These are phyloP conservation scores for Meteorus cinctellus DNA, from an alignment of 2,888 invertebrate species.

Conservation along the genomic window DNA sequence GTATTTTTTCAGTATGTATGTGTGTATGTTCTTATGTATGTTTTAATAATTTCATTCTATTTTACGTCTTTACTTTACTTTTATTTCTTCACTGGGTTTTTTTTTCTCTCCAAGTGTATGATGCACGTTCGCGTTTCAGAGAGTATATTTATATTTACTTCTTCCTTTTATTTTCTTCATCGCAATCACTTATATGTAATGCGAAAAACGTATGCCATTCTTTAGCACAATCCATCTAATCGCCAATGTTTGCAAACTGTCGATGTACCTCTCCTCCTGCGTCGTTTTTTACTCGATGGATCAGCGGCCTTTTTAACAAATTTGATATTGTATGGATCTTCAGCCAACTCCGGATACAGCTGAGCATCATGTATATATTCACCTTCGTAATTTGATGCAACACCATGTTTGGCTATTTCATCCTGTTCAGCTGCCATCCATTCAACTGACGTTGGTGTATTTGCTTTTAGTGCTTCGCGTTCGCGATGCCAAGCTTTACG, in stretches of 20 bases:
- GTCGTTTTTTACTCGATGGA: constrained; percentile 80
- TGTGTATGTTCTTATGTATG: constrained; percentile 50
- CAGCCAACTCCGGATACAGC: constrained; percentile 93
- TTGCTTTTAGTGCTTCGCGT: constrained; percentile 86
- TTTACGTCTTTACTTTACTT: constrained; percentile 43
- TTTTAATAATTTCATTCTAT: constrained; percentile 51
- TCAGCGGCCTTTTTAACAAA: constrained; percentile 89
- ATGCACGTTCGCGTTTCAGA: constrained; percentile 31
- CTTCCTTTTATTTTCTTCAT: constrained; percentile 6
- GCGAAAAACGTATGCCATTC: constrained; percentile 2
- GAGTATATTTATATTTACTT: neutral
- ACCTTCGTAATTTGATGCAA: constrained; percentile 89
- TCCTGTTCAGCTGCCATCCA: constrained; percentile 93
- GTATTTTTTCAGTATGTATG: constrained; percentile 56
- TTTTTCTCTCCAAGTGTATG: constrained; percentile 34
- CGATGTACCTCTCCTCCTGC: constrained; percentile 80
- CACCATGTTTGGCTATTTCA: constrained; percentile 89
- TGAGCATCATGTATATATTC: constrained; percentile 94
- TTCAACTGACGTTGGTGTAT: constrained; percentile 84
- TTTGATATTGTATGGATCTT: constrained; percentile 95
- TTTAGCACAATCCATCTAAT: constrained; percentile 72
- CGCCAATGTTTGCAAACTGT: constrained; percentile 74
- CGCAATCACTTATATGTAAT: constrained; percentile 38
- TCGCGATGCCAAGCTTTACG: constrained; percentile 96
- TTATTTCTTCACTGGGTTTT: constrained; percentile 38